Evolutionary conservation across 1,140 invertebrate species (phyloP).

Genomic region (Geopemphigus sp.): DNA sequence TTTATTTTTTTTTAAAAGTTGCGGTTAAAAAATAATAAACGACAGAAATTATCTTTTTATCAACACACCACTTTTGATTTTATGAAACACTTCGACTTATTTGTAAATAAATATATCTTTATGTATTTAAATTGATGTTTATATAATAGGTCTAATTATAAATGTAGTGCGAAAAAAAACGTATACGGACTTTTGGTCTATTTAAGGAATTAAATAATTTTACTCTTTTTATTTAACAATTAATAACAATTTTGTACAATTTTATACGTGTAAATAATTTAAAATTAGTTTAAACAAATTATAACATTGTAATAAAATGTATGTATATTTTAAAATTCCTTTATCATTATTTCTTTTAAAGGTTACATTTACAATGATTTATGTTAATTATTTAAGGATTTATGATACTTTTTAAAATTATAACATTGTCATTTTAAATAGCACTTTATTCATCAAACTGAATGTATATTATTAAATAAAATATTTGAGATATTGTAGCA

Average conservation of each 20-base stretch:
- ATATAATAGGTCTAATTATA: background rate
- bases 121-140: conserved; percentile 3
- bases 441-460: background rate
- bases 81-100: background rate
- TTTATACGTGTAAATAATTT: background rate
- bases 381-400: background rate
- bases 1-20: too few relatives aligned
- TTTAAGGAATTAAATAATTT: background rate
- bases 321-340: too few relatives aligned
- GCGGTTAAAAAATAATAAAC: too few relatives aligned
- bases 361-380: background rate
- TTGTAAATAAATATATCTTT: background rate
- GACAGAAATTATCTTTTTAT: too few relatives aligned
- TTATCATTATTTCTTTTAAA: too few relatives aligned
- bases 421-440: too few relatives aligned
- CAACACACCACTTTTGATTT: too few relatives aligned
- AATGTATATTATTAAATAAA: background rate
- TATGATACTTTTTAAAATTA: too few relatives aligned
- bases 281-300: background rate
- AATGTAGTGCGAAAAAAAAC: too few relatives aligned
- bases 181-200: background rate
- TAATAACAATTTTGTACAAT: too few relatives aligned
- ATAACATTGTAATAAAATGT: background rate
- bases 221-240: too few relatives aligned
- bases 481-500: background rate